Evolutionary conservation across 2,113 vertebrate species (phyloP).

Genomic region (Aegotheles bennettii): DNA sequence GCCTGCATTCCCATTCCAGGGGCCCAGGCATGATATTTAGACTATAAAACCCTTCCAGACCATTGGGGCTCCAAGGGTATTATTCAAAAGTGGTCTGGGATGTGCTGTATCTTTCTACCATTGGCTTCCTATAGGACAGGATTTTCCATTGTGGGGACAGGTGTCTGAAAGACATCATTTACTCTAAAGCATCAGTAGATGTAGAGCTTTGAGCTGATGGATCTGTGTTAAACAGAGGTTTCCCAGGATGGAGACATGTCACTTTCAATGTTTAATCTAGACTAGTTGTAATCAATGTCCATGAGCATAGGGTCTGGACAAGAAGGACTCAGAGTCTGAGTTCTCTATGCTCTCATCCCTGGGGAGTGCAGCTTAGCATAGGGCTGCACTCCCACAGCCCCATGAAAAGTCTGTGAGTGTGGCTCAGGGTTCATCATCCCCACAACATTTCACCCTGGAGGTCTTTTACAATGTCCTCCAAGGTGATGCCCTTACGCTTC

Average conservation of each 20-base stretch:
- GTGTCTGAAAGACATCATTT: background rate
- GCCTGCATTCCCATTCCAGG: background rate
- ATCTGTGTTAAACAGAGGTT: background rate
- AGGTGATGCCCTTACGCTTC: background rate
- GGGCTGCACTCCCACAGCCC: background rate
- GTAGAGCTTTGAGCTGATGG: background rate
- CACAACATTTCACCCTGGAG: background rate
- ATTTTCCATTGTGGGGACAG: background rate
- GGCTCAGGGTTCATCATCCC: background rate
- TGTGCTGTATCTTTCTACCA: background rate
- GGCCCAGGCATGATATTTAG: background rate
- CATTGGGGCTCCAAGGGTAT: background rate
- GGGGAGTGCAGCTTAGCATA: background rate
- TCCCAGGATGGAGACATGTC: background rate
- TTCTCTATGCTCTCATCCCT: background rate
- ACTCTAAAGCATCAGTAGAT: background rate
- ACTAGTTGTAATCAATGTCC: background rate
- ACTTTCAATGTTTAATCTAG: background rate
- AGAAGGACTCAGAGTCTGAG: background rate
- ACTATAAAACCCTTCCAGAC: background rate
- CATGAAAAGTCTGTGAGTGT: background rate
- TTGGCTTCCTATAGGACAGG: background rate
- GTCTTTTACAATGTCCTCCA: background rate
- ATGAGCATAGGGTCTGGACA: accelerated
- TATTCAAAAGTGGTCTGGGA: background rate